A percentile compares a stretch with the other conserved stretches of the same genome.
These are phyloP conservation scores for Toxotes chatareus DNA, from an alignment of 2,113 vertebrate species.

Conservation along the genomic window DNA sequence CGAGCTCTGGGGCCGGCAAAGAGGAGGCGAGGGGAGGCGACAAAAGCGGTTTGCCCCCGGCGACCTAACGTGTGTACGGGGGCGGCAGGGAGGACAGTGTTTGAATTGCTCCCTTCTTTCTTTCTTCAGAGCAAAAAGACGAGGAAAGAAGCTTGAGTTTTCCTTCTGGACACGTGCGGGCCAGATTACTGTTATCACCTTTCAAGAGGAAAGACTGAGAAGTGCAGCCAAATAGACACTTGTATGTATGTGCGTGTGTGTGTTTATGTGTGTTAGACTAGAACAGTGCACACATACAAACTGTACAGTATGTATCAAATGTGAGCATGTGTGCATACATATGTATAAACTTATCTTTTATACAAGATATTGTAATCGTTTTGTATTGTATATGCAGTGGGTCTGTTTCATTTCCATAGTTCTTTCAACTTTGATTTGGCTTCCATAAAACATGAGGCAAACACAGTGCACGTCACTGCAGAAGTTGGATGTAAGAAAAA, in stretches of 20 bases:
- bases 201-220: slow-evolving; percentile 65
- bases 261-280: slow-evolving; percentile 79
- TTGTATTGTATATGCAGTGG: slow-evolving; percentile 82
- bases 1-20: slow-evolving; percentile 60
- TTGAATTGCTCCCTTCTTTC: slow-evolving; percentile 65
- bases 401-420: slow-evolving; percentile 70
- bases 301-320: slow-evolving; percentile 83
- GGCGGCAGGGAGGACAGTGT: slow-evolving; percentile 69
- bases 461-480: slow-evolving; percentile 28
- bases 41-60: slow-evolving; percentile 80
- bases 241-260: slow-evolving; percentile 58
- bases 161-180: slow-evolving; percentile 39
- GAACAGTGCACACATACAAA: slow-evolving; percentile 78
- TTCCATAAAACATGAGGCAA: slow-evolving; percentile 44
- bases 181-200: slow-evolving; percentile 27
- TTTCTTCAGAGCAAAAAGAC: slow-evolving; percentile 41
- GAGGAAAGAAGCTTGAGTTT: slow-evolving; percentile 10
- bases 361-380: slow-evolving; percentile 84
- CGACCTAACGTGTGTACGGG: slow-evolving; percentile 79
- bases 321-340: slow-evolving; percentile 83
- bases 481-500: slow-evolving; percentile 59
- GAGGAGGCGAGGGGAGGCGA: slow-evolving; percentile 74
- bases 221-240: slow-evolving; percentile 80
- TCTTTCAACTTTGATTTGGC: slow-evolving; percentile 50
- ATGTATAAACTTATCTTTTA: slow-evolving; percentile 86